Percentiles rank a stretch among this genome's conserved stretches.
phyloP scores from a whole-genome alignment of 2,888 invertebrate species.

The Blera fallax region DNA sequence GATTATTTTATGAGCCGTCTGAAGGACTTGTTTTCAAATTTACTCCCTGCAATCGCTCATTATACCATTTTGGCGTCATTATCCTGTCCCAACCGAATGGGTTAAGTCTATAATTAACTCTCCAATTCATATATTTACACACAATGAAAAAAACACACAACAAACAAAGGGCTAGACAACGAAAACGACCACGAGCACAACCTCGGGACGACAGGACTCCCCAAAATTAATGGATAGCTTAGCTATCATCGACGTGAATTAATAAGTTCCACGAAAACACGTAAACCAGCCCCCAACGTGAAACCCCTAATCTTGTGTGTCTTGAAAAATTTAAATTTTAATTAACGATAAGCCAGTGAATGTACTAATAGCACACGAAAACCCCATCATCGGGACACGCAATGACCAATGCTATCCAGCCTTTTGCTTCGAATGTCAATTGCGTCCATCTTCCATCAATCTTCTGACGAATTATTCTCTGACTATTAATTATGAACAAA shows the following conservation, averaged over 20 bases:
- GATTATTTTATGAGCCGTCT: constrained; percentile 4
- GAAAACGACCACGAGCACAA: neutral
- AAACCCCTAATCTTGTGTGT: constrained; percentile 44
- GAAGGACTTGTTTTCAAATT: constrained; percentile 1
- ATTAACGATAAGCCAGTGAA: constrained; percentile 38
- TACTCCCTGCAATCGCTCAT: neutral
- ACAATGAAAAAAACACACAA: constrained; percentile 7
- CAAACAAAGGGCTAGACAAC: constrained; percentile 37
- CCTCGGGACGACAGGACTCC: neutral
- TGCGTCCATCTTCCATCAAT: constrained; percentile 56
- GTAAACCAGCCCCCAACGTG: neutral
- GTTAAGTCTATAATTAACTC: constrained; percentile 52
- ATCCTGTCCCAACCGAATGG: constrained; percentile 22
- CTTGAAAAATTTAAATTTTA: constrained; percentile 51
- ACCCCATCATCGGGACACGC: constrained; percentile 59
- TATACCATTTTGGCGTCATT: constrained; percentile 12
- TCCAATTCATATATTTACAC: constrained; percentile 36
- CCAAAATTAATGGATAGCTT: constrained; percentile 39
- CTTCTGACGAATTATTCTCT: constrained; percentile 14
- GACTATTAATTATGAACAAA: constrained; percentile 49
- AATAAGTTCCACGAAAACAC: constrained; percentile 58
- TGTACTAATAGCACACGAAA: constrained; percentile 20
- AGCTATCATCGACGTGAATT: constrained; percentile 65
- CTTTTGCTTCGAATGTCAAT: constrained; percentile 48
- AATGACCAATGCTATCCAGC: constrained; percentile 3